These are phyloP conservation scores for Mongoloraphidia duomilia DNA, from an alignment of 2,888 invertebrate genomes.

Conservation along the genomic window DNA sequence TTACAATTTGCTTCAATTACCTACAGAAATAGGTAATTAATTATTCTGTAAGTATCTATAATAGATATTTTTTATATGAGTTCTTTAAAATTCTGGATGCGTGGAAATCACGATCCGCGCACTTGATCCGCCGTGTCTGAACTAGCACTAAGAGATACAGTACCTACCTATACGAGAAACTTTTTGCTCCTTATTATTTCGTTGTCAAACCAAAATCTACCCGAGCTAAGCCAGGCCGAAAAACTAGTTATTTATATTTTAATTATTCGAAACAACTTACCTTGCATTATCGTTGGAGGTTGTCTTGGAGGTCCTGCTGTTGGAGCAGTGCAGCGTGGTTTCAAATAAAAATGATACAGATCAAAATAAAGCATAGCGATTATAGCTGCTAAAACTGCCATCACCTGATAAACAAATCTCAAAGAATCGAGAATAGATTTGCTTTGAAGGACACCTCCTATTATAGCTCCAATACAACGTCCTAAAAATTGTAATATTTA, in stretches of 20 bases:
- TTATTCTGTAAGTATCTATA: no score
- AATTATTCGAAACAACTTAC: conserved; percentile 25
- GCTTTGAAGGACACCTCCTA: conserved; percentile 39
- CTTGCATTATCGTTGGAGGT: conserved; percentile 46
- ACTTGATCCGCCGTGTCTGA: no score
- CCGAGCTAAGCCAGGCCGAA: no score
- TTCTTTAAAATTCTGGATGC: no score
- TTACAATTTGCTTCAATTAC: no score
- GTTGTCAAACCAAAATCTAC: no score
- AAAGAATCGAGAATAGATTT: conserved; percentile 29
- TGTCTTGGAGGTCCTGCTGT: conserved; percentile 47
- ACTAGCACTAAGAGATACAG: no score
- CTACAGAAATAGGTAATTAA: no score
- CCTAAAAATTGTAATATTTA: conserved; percentile 31
- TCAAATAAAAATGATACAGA: conserved; percentile 58
- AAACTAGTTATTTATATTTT: no score
- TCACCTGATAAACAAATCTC: conserved; percentile 42
- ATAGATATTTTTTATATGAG: no score
- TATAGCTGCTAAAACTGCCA: conserved; percentile 49
- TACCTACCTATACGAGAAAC: no score
- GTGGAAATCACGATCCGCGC: no score
- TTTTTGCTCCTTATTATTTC: not conserved
- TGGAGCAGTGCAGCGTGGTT: conserved; percentile 54
- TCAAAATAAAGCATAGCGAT: conserved; percentile 54
- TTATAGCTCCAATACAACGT: conserved; percentile 55